Conservation (phyloP, 2,888 invertebrate genomes). For the Cheilosia variabilis region DNA sequence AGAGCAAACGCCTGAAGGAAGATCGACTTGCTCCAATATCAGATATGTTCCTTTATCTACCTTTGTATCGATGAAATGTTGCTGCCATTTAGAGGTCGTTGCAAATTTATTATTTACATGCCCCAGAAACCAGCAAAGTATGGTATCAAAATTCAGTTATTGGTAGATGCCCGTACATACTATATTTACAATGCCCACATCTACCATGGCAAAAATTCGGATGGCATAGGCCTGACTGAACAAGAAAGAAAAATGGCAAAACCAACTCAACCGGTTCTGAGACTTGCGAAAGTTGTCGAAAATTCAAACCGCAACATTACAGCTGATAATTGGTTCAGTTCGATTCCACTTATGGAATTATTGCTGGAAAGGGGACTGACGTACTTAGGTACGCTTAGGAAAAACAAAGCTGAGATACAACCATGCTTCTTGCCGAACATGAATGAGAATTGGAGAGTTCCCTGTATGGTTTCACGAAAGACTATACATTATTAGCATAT, state of each 20-base stretch:
- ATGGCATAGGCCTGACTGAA: slow-evolving; percentile 62
- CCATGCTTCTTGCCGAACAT: slow-evolving; percentile 63
- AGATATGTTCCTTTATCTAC: slow-evolving; percentile 61
- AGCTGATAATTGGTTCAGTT: slow-evolving; percentile 71
- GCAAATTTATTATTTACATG: slow-evolving; percentile 66
- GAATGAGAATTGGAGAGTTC: slow-evolving; percentile 64
- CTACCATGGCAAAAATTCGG: slow-evolving; percentile 71
- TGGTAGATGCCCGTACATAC: slow-evolving; percentile 50
- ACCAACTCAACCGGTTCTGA: slow-evolving; percentile 67
- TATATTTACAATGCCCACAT: slow-evolving; percentile 49
- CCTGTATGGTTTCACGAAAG: slow-evolving; percentile 68
- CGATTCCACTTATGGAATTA: slow-evolving; percentile 63
- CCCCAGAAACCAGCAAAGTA: slow-evolving; percentile 71
- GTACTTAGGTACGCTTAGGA: slow-evolving; percentile 62
- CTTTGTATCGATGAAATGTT: slow-evolving; percentile 71
- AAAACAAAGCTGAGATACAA: slow-evolving; percentile 61
- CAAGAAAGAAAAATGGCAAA: slow-evolving; percentile 40
- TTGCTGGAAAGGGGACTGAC: slow-evolving; percentile 58
- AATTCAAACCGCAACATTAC: slow-evolving; percentile 61
- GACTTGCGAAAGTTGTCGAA: slow-evolving; percentile 70
- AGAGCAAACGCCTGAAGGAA: slow-evolving; percentile 51
- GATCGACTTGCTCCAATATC: slow-evolving; percentile 65
- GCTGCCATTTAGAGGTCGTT: slow-evolving; percentile 62
- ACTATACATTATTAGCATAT: slow-evolving; percentile 57
- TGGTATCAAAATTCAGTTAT: slow-evolving; percentile 67